A percentile compares a stretch with the other conserved stretches of the same genome.
Conservation (phyloP, 2,888 invertebrate genomes). For the Tipula helvola region DNA sequence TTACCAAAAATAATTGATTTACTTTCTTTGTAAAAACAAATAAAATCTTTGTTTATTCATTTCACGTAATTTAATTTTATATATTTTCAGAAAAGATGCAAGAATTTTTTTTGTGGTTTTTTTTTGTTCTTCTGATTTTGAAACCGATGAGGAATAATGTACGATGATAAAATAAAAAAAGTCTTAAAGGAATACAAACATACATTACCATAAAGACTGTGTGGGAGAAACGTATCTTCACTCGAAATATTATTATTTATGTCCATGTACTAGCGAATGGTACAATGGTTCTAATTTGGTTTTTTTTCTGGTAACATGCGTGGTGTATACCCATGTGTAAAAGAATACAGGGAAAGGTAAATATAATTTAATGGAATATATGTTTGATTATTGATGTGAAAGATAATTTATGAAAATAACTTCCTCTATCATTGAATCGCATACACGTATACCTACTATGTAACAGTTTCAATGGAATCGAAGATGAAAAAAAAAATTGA, state of each 20-base stretch:
- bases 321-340: neutral
- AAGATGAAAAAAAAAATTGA: neutral
- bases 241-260: neutral
- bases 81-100: neutral
- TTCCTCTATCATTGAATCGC: neutral
- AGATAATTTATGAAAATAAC: neutral
- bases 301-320: neutral
- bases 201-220: neutral
- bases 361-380: neutral
- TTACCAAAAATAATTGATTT: neutral
- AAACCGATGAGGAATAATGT: neutral
- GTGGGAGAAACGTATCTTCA: neutral
- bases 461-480: neutral
- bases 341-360: neutral
- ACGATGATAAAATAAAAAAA: neutral
- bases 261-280: neutral
- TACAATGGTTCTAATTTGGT: neutral
- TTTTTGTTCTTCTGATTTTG: neutral
- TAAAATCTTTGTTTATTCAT: neutral
- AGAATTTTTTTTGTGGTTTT: neutral
- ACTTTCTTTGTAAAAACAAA: neutral
- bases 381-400: constrained; percentile 4
- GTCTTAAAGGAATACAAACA: neutral
- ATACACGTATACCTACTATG: neutral
- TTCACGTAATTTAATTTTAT: neutral